A percentile compares a stretch with the other conserved stretches of the same genome.
Evolutionary conservation across 1,140 invertebrate genomes (phyloP).

Genomic region (Drosophila azteca): DNA sequence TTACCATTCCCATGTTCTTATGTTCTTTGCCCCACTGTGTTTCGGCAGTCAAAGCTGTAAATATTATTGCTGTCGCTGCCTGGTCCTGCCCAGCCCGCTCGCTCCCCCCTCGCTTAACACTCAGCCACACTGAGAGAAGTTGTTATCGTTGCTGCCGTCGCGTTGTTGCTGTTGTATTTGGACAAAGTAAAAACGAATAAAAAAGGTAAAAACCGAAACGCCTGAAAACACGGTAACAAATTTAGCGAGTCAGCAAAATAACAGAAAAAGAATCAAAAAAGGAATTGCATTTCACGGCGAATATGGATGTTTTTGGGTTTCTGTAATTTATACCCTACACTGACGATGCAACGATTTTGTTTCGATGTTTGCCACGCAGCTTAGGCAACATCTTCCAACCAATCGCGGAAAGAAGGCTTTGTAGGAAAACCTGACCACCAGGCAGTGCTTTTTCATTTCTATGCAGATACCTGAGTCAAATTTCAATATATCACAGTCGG

Average conservation of each 20-base stretch:
- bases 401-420: too few species aligned
- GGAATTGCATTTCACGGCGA: constrained; percentile 78
- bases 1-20: neutral
- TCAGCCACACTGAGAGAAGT: constrained; percentile 66
- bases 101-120: constrained; percentile 24
- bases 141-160: constrained; percentile 73
- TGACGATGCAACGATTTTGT: too few species aligned
- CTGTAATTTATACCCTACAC: constrained; percentile 26
- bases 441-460: too few species aligned
- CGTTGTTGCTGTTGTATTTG: constrained; percentile 40
- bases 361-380: too few species aligned
- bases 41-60: constrained; percentile 72
- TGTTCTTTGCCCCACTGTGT: constrained; percentile 57
- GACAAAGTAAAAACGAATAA: constrained; percentile 53
- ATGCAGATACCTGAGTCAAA: too few species aligned
- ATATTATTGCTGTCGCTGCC: constrained; percentile 71
- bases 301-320: constrained; percentile 64
- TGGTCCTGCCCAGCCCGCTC: constrained; percentile 34
- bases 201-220: constrained; percentile 53
- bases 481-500: too few species aligned
- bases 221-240: constrained; percentile 74
- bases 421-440: too few species aligned
- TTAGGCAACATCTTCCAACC: too few species aligned
- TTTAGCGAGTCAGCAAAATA: constrained; percentile 72
- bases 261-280: constrained; percentile 70